phyloP scores from a whole-genome alignment of 2,888 invertebrate genomes.

The Harpalus rubripes region DNA sequence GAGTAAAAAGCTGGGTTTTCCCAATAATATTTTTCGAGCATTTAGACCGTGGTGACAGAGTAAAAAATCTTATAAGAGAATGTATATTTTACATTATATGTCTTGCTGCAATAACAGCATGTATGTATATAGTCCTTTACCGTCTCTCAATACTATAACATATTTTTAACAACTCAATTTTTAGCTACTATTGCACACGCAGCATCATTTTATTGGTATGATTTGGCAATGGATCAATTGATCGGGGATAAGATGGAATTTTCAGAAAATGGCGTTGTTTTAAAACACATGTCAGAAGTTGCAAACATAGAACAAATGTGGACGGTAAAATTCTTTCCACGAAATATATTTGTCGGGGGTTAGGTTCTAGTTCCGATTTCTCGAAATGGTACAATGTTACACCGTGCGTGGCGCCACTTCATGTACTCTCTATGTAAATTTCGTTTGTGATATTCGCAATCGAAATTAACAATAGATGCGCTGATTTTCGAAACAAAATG shows the following conservation, averaged over 20 bases:
- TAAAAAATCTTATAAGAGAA: not conserved
- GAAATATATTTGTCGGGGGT: too few species aligned
- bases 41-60: not conserved
- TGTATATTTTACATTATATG: not conserved
- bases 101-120: not conserved
- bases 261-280: not conserved
- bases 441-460: too few species aligned
- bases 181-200: not conserved
- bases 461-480: too few species aligned
- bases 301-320: slow-evolving; percentile 9
- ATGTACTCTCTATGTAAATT: too few species aligned
- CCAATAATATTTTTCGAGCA: slow-evolving; percentile 4
- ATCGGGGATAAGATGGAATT: not conserved
- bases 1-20: not conserved
- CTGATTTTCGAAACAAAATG: too few species aligned
- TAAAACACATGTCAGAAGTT: not conserved
- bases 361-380: too few species aligned
- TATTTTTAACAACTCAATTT: not conserved
- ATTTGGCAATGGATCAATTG: not conserved
- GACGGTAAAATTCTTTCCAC: not conserved
- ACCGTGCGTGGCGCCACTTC: too few species aligned
- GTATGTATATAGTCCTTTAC: not conserved
- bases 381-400: too few species aligned
- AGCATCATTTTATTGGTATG: not conserved
- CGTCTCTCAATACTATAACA: not conserved